Base-by-base conservation (phyloP, 1,140 invertebrate genomes). In the Penaeus japonicus region DNA sequence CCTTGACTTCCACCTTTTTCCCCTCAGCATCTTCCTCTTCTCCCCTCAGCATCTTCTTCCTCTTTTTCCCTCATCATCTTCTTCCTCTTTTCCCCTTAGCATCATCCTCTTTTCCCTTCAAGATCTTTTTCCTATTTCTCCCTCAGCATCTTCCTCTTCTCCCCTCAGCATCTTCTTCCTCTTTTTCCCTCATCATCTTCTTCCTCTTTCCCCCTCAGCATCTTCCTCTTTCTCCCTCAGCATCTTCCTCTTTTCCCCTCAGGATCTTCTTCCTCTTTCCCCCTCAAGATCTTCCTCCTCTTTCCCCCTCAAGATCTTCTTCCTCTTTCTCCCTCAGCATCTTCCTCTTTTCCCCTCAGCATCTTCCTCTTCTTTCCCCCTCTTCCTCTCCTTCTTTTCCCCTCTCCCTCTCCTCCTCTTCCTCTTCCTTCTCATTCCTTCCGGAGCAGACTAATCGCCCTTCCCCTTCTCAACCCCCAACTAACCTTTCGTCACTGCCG, bases 401-500 rank as follows among this genome's bases (percentile, higher is more conserved):
- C 27, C 12, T 12, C 59, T 4, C 59, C 59, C 12, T 12, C 59
- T 12, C 12, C 12, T 10, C 62, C 18, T 70, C 62, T 4, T 17
- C 62, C 62, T n/a, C 62, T 30, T 70, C 62, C 62, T 70, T 15
- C 18, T 22, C 18, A n/a, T 65, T 27, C 62, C 5, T 4, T 30
- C 30, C 62, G 47, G 47, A 47, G 47, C 47, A 47, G 47, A 47
- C 47, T 47, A 47, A 47, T 15, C 47, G 4, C 62, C 22, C 62
- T 65, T 4, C 62, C 62, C 77, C 24, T 87, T 80, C 85, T 87
- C 85, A 62, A 59, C 84, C 24, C 39, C 59, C 53, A 24, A 89
- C 82, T 85, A 89, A 89, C 87, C 87, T 84, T 15, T 79, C 81
- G 62, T 89, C 87, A 89, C 81, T 79, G 59, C 86, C 39, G 55